Evolutionary conservation across 2,113 vertebrate species (phyloP).

Genomic region (Campylomormyrus numenius): DNA sequence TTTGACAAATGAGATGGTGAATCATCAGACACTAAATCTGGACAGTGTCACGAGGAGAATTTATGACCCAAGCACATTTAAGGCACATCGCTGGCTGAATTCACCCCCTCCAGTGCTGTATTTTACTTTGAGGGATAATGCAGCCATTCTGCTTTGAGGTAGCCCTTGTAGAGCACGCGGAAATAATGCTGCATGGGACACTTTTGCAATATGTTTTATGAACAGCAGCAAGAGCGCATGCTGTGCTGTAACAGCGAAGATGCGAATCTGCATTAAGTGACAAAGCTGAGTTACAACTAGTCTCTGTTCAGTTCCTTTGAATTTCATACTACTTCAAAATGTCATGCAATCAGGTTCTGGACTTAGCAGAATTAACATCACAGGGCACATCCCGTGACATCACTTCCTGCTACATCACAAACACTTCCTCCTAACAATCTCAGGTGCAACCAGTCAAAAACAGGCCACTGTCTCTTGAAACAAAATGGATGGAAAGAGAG

Average conservation of each 20-base stretch:
- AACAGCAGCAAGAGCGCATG: background rate
- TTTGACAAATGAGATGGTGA: constrained; percentile 1
- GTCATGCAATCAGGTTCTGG: background rate
- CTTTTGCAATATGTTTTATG: background rate
- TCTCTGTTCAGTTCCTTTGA: background rate
- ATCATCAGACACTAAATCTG: constrained; percentile 4
- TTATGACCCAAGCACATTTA: constrained; percentile 1
- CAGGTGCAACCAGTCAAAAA: background rate
- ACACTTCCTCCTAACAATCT: background rate
- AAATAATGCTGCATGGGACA: background rate
- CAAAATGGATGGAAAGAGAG: constrained; percentile 1
- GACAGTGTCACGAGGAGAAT: background rate
- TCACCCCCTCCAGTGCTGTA: background rate
- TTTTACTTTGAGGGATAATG: background rate
- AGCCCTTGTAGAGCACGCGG: background rate
- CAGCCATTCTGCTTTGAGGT: background rate
- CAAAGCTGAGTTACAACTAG: background rate
- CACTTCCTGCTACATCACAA: background rate
- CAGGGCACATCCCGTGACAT: background rate
- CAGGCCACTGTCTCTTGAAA: constrained; percentile 18
- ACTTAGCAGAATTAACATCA: background rate
- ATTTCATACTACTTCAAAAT: background rate
- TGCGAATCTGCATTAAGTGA: background rate
- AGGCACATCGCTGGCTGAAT: background rate
- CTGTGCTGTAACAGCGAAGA: background rate